Evolutionary conservation across 2,888 invertebrate species (phyloP), one percentile per base, ranked within the genome.

Genomic region (Pseudoips prasinana): DNA sequence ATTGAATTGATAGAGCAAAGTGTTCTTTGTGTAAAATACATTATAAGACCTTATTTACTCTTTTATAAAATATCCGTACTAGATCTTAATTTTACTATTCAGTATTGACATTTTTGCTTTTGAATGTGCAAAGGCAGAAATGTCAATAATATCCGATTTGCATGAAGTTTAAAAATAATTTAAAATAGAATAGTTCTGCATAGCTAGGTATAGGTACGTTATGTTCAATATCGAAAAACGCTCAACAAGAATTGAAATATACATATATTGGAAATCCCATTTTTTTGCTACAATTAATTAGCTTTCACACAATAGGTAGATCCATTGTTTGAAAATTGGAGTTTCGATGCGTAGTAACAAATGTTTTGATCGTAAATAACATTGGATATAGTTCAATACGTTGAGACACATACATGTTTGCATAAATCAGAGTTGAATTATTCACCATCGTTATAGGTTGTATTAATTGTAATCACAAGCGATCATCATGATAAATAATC

Each of bases 21-120:
- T 63, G 69, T 58, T 61, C 65, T 63, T 65, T 69, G 71, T 69
- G 70, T 75, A 75, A n/a, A n/a, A n/a, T n/a, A n/a, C n/a, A n/a
- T n/a, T n/a, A n/a, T n/a, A n/a, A n/a, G n/a, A n/a, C n/a, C n/a
- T n/a, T n/a, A n/a, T n/a, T n/a, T n/a, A n/a, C n/a, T n/a, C n/a
- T n/a, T n/a, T n/a, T n/a, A n/a, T n/a, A n/a, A n/a, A n/a, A n/a
- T n/a, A n/a, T n/a, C n/a, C n/a, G n/a, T n/a, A n/a, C n/a, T n/a
- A n/a, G n/a, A n/a, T n/a, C n/a, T n/a, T n/a, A n/a, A n/a, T n/a
- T n/a, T n/a, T n/a, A n/a, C n/a, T n/a, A n/a, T n/a, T n/a, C n/a
- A n/a, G n/a, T n/a, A n/a, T n/a, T n/a, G n/a, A n/a, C n/a, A n/a
- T n/a, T n/a, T n/a, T n/a, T n/a, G n/a, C n/a, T n/a, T n/a, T n/a